Base-by-base conservation (phyloP, 2,797 vertebrate species). In the Cetoscarus ocellatus region DNA sequence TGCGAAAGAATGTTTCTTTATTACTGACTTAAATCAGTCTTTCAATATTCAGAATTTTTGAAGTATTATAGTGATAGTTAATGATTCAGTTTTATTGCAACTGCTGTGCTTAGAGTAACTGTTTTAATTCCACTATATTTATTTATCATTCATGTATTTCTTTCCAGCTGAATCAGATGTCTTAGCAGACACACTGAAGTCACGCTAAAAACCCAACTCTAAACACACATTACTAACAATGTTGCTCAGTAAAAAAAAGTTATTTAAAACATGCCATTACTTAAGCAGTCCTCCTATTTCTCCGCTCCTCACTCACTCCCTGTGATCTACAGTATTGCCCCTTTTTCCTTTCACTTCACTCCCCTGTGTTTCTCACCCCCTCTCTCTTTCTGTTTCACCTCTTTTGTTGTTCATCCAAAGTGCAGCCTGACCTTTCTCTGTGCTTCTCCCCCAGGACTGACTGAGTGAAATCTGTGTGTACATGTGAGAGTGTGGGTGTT, bases 361-460 rank as follows among this genome's bases (percentile, higher is more conserved):
- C 47, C 77, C 58, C 55, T 61, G 63, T 73, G 51, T 73, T 51
- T n/a, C 64, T 61, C 52, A 1, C 50, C 52, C 35, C 14, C 48
- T 67, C 61, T 66, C 34, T 39, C 64, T 73, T 81, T 86, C 59
- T 61, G 39, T 47, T 51, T 65, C 71, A n/a, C 63, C 68, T 70
- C 59, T 17, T 67, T 85, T 83, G 77, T 82, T 88, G 78, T 82
- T 84, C 49, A 70, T 79, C 61, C 56, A 89, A 88, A 92, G 88
- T 88, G 84, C 80, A 80, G 66, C 44, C 73, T 91, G 93, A 93
- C 92, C 90, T 93, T 93, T 92, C 76, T 64, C 65, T 57, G 71
- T 34, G 73, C 35, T 62, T 84, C 57, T 82, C 80, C 82, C 89
- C 57, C 38, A 44, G 39, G 89, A 86, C 80, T 69, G 69, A 61